phyloP scores from a whole-genome alignment of 2,797 vertebrate genomes.

The Lacerta viridis region DNA sequence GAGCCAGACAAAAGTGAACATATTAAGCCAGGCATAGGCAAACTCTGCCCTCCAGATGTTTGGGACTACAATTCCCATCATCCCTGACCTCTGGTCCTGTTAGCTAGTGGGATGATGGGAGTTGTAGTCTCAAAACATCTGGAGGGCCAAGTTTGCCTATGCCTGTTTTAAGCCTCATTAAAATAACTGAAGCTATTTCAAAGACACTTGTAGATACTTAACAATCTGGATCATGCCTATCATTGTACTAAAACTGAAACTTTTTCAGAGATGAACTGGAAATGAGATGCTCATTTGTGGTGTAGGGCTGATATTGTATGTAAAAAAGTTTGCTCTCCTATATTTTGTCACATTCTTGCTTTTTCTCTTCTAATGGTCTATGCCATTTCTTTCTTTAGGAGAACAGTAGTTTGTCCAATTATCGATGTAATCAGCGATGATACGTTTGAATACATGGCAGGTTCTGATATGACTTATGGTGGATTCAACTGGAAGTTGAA shows the following conservation, averaged over 20 bases:
- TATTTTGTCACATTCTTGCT: rapidly evolving
- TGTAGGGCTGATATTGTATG: not conserved
- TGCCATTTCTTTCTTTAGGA: conserved; percentile 72
- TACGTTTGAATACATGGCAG: conserved; percentile 88
- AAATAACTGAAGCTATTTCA: not conserved
- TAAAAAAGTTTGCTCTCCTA: not conserved
- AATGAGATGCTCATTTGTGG: not conserved
- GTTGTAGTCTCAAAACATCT: no score
- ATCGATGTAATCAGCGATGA: conserved; percentile 89
- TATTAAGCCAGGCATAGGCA: not conserved
- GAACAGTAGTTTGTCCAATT: conserved; percentile 87
- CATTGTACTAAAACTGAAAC: no score
- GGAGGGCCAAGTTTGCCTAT: no score
- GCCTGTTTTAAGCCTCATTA: not conserved
- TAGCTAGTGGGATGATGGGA: no score
- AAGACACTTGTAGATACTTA: not conserved
- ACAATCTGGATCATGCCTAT: no score
- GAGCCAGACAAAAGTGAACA: no score
- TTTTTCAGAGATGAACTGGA: not conserved
- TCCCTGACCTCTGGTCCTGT: no score
- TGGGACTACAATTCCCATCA: no score
- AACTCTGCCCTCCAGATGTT: no score
- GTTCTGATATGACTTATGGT: conserved; percentile 88
- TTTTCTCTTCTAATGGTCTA: conserved; percentile 31
- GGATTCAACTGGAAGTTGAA: conserved; percentile 89